Percentiles rank a stretch among this genome's conserved stretches.
phyloP scores from a whole-genome alignment of 2,113 vertebrate species.

The Tenebrosternarchus preto region DNA sequence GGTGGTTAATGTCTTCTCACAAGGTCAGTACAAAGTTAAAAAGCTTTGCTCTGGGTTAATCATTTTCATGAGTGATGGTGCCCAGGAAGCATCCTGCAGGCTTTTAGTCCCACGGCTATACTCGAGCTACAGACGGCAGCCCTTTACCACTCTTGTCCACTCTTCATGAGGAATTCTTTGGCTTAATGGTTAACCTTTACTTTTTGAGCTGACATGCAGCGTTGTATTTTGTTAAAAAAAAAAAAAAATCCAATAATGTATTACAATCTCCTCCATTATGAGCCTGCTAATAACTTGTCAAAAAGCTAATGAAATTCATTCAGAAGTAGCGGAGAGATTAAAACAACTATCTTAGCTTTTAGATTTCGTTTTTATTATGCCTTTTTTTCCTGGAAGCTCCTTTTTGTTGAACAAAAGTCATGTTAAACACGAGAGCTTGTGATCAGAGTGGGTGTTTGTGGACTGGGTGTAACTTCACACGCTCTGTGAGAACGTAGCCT shows the following conservation, averaged over 20 bases:
- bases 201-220: neutral
- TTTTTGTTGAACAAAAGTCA: neutral
- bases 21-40: neutral
- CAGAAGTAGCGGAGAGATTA: too few species aligned
- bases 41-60: conserved; percentile 35
- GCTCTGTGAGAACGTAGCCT: neutral
- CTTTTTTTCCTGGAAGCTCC: neutral
- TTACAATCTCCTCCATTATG: neutral
- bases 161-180: neutral
- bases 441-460: neutral
- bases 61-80: conserved; percentile 31
- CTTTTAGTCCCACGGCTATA: conserved; percentile 10
- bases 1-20: neutral
- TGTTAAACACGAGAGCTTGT: neutral
- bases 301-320: too few species aligned
- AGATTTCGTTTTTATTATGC: neutral
- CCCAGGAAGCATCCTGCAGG: conserved; percentile 31
- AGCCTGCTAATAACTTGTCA: too few species aligned
- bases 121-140: conserved; percentile 12
- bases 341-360: too few species aligned
- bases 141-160: neutral
- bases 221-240: neutral
- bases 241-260: neutral
- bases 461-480: conserved; percentile 3
- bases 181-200: neutral